Evolutionary conservation across 2,888 invertebrate species (phyloP).

Genomic region (Dinocampus coccinellae): DNA sequence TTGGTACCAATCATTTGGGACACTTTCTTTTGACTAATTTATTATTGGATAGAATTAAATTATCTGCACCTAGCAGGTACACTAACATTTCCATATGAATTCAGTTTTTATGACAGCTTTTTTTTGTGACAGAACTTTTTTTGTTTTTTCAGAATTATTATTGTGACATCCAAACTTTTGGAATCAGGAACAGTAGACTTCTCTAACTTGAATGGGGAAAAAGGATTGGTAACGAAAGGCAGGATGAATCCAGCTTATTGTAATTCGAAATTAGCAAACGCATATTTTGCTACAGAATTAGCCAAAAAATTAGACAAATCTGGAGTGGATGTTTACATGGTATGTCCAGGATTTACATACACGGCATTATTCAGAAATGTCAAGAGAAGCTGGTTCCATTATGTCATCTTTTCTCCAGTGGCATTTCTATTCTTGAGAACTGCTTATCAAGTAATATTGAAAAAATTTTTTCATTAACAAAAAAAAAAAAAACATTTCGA

Average conservation of each 20-base stretch:
- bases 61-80: conserved; percentile 77
- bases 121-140: conserved; percentile 2
- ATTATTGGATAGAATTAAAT: conserved; percentile 77
- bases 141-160: conserved; percentile 74
- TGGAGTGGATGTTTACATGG: conserved; percentile 76
- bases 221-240: conserved; percentile 67
- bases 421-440: conserved; percentile 80
- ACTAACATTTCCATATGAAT: conserved; percentile 33
- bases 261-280: conserved; percentile 84
- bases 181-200: conserved; percentile 79
- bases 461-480: neutral
- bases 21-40: conserved; percentile 89
- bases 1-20: conserved; percentile 86
- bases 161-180: conserved; percentile 80
- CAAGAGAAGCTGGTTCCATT: conserved; percentile 78
- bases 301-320: conserved; percentile 72
- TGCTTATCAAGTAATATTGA: conserved; percentile 75
- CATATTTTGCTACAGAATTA: conserved; percentile 78
- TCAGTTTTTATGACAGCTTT: neutral
- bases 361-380: conserved; percentile 80
- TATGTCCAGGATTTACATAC: conserved; percentile 86
- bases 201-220: conserved; percentile 76
- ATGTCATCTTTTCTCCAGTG: conserved; percentile 78
- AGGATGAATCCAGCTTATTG: conserved; percentile 76
- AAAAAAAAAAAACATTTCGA: neutral